Base-by-base conservation (phyloP, 2,888 invertebrate species). In the Tenodera sinensis region DNA sequence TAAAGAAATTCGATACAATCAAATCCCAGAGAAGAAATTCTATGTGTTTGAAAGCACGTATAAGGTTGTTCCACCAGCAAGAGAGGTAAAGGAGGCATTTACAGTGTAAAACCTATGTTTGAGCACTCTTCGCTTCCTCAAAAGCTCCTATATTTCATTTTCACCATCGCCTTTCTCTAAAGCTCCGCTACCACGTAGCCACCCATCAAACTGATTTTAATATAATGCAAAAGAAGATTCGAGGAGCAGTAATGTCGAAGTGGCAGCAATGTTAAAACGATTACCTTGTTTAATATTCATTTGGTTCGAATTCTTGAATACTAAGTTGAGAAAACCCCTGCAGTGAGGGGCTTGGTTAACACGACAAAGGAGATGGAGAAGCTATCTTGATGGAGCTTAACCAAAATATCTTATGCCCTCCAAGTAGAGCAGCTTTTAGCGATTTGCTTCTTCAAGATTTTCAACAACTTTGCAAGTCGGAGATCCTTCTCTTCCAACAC, bases 281-380 rank as follows among this genome's bases (percentile, higher is more conserved):
- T 93, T 93, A 93, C 91, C 89, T 90, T 91, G 92, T 92, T 93
- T 92, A 92, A 93, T 93, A 93, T 93, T 93, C 92, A 93, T 93
- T 92, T 92, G 91, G 92, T 91, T 92, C 90, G 91, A 91, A 91
- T 92, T 92, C 91, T 92, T 92, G 92, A 93, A 93, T 93, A 92
- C 92, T 92, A 93, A 93, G 90, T 89, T 86, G 85, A 81, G 28
- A 71, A 86, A 87, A 25, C 34, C 88, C 84, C 82, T n/a, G 82
- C 14, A 27, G 71, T 15, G n/a, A 71, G 20, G 25, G 25, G 54
- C 54, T 25, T 71, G 54, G 20, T 71, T 71, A 71, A 84, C 25
- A 84, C 47, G 28, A 27, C 84, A 20, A 42, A 47, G 81, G 30
- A 28, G 89, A 28, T n/a, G 85, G 84, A 28, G 84, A 71, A 81